Evolutionary conservation across 2,888 invertebrate genomes (phyloP).

Genomic region (Caradrina clavipalpis): DNA sequence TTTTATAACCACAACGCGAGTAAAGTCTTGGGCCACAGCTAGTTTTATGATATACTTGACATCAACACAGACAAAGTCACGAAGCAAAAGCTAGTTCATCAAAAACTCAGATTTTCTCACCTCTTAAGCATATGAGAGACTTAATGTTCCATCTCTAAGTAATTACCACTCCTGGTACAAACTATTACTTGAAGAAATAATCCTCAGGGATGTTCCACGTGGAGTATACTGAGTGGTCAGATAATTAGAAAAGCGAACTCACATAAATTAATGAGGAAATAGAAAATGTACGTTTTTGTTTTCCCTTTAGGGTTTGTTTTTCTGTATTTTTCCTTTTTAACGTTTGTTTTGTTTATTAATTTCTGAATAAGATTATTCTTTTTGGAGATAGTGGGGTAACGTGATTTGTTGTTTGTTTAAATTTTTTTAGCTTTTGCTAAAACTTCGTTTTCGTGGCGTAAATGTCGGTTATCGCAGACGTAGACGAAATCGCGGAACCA

Average conservation of each 20-base stretch:
- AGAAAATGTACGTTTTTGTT: neutral
- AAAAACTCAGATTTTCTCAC: too few relatives aligned
- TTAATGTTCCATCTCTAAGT: constrained; percentile 18
- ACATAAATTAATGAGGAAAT: neutral
- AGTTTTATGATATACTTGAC: too few relatives aligned
- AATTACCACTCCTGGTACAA: constrained; percentile 4
- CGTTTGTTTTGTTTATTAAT: neutral
- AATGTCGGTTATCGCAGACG: too few relatives aligned
- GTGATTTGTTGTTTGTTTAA: neutral
- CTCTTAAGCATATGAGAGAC: neutral
- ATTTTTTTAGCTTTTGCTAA: too few relatives aligned
- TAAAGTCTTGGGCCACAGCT: too few relatives aligned
- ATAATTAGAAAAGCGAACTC: constrained; percentile 18
- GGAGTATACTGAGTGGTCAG: neutral
- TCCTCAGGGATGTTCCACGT: constrained; percentile 31
- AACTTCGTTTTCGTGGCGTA: too few relatives aligned
- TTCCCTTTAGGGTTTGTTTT: neutral
- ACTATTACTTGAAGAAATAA: constrained; percentile 8
- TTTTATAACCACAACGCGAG: too few relatives aligned
- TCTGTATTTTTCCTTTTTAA: neutral
- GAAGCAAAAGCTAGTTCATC: too few relatives aligned
- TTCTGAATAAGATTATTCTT: neutral
- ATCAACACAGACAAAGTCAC: too few relatives aligned
- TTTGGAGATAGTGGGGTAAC: neutral
- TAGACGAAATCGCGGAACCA: too few relatives aligned